Evolutionary conservation across 2,888 invertebrate species (phyloP), one percentile per base, ranked within the genome.

Genomic region (Andrena camellia): DNA sequence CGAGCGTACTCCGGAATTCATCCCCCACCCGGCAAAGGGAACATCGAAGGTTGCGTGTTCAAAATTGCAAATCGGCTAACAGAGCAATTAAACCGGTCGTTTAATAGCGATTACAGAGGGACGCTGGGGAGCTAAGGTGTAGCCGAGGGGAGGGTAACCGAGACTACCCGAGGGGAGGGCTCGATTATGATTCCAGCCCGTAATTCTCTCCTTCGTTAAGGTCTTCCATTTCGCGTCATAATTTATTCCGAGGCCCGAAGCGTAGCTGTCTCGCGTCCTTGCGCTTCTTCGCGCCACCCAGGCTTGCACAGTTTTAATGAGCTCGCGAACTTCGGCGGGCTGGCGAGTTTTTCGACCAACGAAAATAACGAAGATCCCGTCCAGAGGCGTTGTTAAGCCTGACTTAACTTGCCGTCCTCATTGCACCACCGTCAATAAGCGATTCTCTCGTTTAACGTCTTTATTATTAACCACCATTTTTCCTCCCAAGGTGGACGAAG

Each of bases 221-320:
- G 17, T 50, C 20, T 48, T 20, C 48, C 26, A 33, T 71, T 75
- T 42, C 66, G 48, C 60, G 42, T 20, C 23, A 59, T 72, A 72
- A 83, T 72, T 75, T 69, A 70, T 79, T 76, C 20, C 59, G 57
- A 63, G 54, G 23, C 78, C 59, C 68, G 70, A 60, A 57, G 69
- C 59, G 57, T 35, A 20, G 59, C 33, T 57, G 20, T 50, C 48
- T 29, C 67, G 66, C 59, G 62, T 59, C 78, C 64, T 63, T 67
- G 57, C 23, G 59, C 48, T 62, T 70, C 60, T 59, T 59, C 62
- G 52, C 20, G 23, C 29, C 42, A 33, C 10, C 42, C n/a, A 8
- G 17, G 52, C 60, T 73, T 72, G 54, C 64, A 68, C 23, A 60
- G 33, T 57, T 75, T 63, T 70, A 60, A 74, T 48, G 74, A 70